A percentile compares a stretch with the other conserved stretches of the same genome.
These are phyloP conservation scores for Apis florea DNA, from an alignment of 1,140 invertebrate species.

Conservation along the genomic window DNA sequence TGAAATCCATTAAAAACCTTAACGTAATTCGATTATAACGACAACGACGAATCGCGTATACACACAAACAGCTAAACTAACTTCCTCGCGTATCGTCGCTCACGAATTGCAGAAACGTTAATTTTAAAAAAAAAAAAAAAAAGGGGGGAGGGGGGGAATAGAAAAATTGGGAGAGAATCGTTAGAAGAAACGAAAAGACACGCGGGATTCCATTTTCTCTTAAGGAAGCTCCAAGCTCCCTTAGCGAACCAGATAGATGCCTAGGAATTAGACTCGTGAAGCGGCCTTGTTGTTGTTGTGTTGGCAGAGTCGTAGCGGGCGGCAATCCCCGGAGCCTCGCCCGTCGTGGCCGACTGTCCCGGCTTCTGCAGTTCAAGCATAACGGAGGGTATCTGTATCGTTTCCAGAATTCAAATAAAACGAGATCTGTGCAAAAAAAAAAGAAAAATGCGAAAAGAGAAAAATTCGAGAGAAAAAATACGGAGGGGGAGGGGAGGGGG, in stretches of 20 bases:
- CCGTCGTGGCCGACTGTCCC: conserved; percentile 91
- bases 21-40: no score
- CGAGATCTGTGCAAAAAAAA: conserved; percentile 40
- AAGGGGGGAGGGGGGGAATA: no score
- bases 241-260: conserved; percentile 68
- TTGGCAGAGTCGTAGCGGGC: conserved; percentile 85
- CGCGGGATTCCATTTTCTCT: conserved; percentile 73
- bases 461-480: conserved; percentile 4
- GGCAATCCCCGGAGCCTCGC: conserved; percentile 90
- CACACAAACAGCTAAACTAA: no score
- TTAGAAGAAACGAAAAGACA: no score
- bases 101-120: no score
- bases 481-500: neutral
- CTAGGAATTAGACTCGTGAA: conserved; percentile 81
- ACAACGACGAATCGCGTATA: no score
- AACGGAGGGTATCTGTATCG: conserved; percentile 89
- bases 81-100: no score
- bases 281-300: conserved; percentile 80
- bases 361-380: conserved; percentile 92
- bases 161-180: neutral
- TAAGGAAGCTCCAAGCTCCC: conserved; percentile 70
- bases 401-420: conserved; percentile 69
- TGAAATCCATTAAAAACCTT: no score
- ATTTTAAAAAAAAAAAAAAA: no score
- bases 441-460: conserved; percentile 20